phyloP scores from a whole-genome alignment of 2,888 invertebrate genomes.

The Cactoblastis cactorum region DNA sequence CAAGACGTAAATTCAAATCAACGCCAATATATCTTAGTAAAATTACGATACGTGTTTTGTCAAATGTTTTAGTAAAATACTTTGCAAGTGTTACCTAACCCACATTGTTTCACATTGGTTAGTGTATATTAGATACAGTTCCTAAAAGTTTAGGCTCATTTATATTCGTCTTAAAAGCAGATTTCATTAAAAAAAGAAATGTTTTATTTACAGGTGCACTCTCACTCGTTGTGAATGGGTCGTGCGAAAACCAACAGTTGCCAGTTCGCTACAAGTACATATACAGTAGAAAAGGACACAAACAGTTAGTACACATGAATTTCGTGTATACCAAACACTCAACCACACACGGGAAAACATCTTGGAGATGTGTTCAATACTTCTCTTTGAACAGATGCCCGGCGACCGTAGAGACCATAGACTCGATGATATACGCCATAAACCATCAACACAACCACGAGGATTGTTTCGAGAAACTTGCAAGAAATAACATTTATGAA shows the following conservation, averaged over 20 bases:
- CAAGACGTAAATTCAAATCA: no score
- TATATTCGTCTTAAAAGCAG: no score
- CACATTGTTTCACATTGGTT: no score
- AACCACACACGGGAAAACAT: slow-evolving; percentile 73
- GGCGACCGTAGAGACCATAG: slow-evolving; percentile 73
- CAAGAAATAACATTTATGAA: slow-evolving; percentile 71
- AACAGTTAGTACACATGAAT: slow-evolving; percentile 75
- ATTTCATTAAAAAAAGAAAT: no score
- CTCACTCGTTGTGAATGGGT: slow-evolving; percentile 65
- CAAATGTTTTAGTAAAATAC: no score
- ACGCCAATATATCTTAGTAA: no score
- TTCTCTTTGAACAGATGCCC: slow-evolving; percentile 75
- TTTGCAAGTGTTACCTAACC: no score
- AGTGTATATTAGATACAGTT: no score
- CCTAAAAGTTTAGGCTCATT: no score
- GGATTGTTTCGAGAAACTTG: slow-evolving; percentile 67
- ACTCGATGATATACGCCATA: slow-evolving; percentile 68
- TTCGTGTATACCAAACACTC: slow-evolving; percentile 77
- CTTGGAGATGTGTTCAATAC: slow-evolving; percentile 75
- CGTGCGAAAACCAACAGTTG: slow-evolving; percentile 54
- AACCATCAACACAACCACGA: slow-evolving; percentile 76
- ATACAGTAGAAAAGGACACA: slow-evolving; percentile 75
- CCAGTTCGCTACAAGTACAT: slow-evolving; percentile 72
- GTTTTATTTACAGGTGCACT: slow-evolving; percentile 63
- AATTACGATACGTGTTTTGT: no score